Evolutionary conservation across 2,113 vertebrate genomes (phyloP).

Genomic region (Ailuropoda melanoleuca): DNA sequence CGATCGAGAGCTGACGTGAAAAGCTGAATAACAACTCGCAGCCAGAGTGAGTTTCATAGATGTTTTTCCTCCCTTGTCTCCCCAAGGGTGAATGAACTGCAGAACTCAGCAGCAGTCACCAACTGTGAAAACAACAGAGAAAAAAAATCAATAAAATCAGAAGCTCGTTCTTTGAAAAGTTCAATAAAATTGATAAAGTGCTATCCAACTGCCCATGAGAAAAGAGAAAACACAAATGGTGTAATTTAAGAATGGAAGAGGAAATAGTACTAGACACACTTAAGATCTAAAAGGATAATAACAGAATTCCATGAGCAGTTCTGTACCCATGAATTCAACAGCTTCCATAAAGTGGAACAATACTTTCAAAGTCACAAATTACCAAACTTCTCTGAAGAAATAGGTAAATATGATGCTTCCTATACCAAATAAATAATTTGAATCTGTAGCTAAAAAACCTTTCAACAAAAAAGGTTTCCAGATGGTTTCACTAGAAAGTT

Average conservation of each 20-base stretch:
- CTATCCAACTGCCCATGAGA: not conserved
- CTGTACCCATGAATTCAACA: not conserved
- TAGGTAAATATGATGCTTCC: not conserved
- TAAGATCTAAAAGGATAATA: not conserved
- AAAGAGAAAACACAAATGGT: not conserved
- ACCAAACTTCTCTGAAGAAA: not conserved
- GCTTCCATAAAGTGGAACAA: not conserved
- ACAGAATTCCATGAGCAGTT: not conserved
- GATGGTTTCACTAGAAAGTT: not conserved
- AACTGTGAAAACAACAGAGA: not conserved
- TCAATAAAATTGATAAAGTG: not conserved
- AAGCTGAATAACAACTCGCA: not conserved
- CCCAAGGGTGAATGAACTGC: not conserved
- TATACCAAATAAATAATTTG: not conserved
- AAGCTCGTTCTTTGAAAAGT: not conserved
- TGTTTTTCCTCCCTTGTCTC: not conserved
- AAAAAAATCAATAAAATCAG: not conserved
- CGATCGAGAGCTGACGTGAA: not conserved
- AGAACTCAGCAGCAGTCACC: too few relatives aligned
- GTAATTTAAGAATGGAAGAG: not conserved
- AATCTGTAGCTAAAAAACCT: not conserved
- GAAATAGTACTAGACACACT: not conserved
- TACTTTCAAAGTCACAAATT: not conserved
- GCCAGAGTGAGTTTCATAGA: not conserved
- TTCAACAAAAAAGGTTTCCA: not conserved